phyloP scores from a whole-genome alignment of 2,797 vertebrate species.

The Knipowitschia caucasica region DNA sequence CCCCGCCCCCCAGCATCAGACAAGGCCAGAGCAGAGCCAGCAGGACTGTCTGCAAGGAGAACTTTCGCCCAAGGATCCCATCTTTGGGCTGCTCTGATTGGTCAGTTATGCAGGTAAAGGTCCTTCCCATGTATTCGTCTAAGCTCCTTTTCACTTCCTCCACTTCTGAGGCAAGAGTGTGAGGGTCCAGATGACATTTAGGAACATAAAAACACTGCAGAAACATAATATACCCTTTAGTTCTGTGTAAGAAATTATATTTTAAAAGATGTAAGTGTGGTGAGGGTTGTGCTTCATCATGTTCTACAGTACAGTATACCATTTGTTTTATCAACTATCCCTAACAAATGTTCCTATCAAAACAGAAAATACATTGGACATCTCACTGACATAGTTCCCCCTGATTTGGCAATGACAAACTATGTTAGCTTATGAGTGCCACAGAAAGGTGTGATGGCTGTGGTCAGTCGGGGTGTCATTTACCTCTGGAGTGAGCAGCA shows the following conservation, averaged over 20 bases:
- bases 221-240: slow-evolving; percentile 8
- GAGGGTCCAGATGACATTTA: slow-evolving; percentile 72
- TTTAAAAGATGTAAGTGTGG: neutral
- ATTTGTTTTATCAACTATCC: too few species aligned
- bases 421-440: too few species aligned
- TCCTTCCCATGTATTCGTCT: slow-evolving; percentile 40
- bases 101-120: slow-evolving; percentile 66
- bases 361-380: too few species aligned
- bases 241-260: too few species aligned
- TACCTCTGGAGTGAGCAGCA: slow-evolving; percentile 75
- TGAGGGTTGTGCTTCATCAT: too few species aligned
- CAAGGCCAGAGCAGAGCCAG: slow-evolving; percentile 79
- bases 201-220: slow-evolving; percentile 84
- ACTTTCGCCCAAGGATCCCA: slow-evolving; percentile 70
- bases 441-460: neutral
- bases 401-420: too few species aligned
- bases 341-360: too few species aligned
- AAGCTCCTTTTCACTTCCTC: slow-evolving; percentile 68
- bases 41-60: slow-evolving; percentile 58
- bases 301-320: too few species aligned
- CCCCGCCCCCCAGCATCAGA: slow-evolving; percentile 77
- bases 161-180: slow-evolving; percentile 63
- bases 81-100: slow-evolving; percentile 48
- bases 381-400: too few species aligned
- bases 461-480: too few species aligned